Evolutionary conservation across 2,113 vertebrate genomes (phyloP).

Genomic region (Malurus elegans): DNA sequence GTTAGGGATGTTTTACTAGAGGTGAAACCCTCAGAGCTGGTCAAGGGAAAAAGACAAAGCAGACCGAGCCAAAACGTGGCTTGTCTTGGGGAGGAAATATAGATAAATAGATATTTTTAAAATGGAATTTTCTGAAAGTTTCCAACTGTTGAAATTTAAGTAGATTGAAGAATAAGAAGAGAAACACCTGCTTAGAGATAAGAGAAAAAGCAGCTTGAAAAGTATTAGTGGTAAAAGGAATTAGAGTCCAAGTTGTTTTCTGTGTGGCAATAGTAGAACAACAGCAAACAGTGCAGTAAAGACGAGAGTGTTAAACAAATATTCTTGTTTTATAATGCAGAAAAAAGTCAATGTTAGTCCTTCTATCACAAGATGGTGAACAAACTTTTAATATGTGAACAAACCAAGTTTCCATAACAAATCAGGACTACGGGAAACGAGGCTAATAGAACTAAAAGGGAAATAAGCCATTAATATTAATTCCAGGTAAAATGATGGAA

Average conservation of each 20-base stretch:
- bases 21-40: background rate
- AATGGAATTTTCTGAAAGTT: background rate
- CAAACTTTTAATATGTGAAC: background rate
- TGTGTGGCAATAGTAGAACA: background rate
- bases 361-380: background rate
- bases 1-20: background rate
- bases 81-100: background rate
- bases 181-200: background rate
- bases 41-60: background rate
- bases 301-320: background rate
- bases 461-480: background rate
- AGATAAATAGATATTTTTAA: background rate
- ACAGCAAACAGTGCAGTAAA: background rate
- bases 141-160: background rate
- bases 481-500: background rate
- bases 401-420: background rate
- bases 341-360: background rate
- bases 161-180: background rate
- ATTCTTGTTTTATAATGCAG: background rate
- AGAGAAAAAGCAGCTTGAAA: background rate
- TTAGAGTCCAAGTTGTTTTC: background rate
- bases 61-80: background rate
- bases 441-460: background rate
- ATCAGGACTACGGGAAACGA: background rate
- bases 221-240: background rate